These are phyloP conservation scores for Entelurus aequoreus DNA, from an alignment of 2,113 vertebrate genomes.

Conservation along the genomic window DNA sequence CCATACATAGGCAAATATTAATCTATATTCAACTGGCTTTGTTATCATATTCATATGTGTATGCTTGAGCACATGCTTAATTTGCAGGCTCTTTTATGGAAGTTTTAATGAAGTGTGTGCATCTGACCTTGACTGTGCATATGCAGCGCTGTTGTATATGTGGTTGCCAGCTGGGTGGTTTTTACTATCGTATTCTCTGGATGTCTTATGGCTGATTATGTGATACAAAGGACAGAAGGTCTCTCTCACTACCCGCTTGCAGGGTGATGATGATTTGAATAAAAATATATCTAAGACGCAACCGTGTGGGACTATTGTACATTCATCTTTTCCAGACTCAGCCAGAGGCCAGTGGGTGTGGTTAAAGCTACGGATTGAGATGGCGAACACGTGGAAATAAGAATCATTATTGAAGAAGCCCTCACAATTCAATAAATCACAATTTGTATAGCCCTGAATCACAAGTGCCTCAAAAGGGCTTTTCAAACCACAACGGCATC, in stretches of 20 bases:
- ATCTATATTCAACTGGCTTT: background rate
- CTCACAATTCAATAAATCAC: too few relatives aligned
- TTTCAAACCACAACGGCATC: too few relatives aligned
- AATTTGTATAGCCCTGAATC: too few relatives aligned
- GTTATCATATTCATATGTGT: background rate
- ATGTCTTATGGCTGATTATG: slow-evolving; percentile 14
- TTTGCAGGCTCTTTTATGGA: slow-evolving; percentile 9
- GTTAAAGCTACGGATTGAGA: slow-evolving; percentile 47
- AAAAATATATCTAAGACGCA: background rate
- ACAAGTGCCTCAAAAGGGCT: too few relatives aligned
- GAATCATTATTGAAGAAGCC: too few relatives aligned
- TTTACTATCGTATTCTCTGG: slow-evolving; percentile 21
- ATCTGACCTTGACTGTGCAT: slow-evolving; percentile 15
- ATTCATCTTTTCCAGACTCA: slow-evolving; percentile 18
- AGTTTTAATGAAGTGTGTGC: slow-evolving; percentile 14
- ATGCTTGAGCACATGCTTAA: background rate
- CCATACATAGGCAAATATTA: slow-evolving; percentile 9
- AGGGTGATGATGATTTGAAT: slow-evolving; percentile 25
- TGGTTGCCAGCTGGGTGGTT: slow-evolving; percentile 2
- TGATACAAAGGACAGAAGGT: slow-evolving; percentile 36
- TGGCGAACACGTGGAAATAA: slow-evolving; percentile 45
- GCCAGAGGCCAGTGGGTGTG: slow-evolving; percentile 32
- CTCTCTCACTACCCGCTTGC: slow-evolving; percentile 21
- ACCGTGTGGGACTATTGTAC: too few relatives aligned
- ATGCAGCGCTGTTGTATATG: background rate